Evolutionary conservation across 2,797 vertebrate genomes (phyloP).

Genomic region (Acrossocheilus fasciatus): DNA sequence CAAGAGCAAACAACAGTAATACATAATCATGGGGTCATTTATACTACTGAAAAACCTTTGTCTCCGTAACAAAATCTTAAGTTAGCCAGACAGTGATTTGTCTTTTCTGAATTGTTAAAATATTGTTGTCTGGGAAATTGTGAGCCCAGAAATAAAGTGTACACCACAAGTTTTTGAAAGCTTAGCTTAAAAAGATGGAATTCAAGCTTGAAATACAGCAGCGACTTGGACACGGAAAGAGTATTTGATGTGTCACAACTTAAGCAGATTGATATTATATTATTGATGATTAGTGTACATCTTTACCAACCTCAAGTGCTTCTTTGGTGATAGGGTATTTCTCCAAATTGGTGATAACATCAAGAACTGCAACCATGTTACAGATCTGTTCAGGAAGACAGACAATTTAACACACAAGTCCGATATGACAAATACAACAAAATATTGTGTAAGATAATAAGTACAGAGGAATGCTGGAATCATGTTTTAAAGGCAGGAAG

Average conservation of each 20-base stretch:
- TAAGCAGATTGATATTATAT: background rate
- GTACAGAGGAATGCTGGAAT: background rate
- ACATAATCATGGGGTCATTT: background rate
- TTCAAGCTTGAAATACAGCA: background rate
- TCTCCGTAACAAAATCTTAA: background rate
- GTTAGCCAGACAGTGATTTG: background rate
- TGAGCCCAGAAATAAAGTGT: background rate
- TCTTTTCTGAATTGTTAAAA: background rate
- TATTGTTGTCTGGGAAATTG: background rate
- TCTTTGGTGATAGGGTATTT: slow-evolving; percentile 99
- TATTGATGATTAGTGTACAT: background rate
- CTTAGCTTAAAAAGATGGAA: background rate
- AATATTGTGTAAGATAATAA: background rate
- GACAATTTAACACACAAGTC: slow-evolving; percentile 11
- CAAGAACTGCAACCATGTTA: slow-evolving; percentile 98
- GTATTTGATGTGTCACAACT: background rate
- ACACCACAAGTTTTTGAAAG: background rate
- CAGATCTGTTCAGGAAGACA: slow-evolving; percentile 83
- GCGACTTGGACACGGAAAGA: background rate
- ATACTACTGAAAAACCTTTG: too few species aligned
- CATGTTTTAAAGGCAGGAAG: background rate
- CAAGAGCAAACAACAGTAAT: background rate
- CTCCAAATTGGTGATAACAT: slow-evolving; percentile 97
- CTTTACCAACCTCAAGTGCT: slow-evolving; percentile 90
- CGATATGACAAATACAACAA: background rate